Conservation (phyloP, 2,888 invertebrate genomes). For the Hirtodrosophila confusa region DNA sequence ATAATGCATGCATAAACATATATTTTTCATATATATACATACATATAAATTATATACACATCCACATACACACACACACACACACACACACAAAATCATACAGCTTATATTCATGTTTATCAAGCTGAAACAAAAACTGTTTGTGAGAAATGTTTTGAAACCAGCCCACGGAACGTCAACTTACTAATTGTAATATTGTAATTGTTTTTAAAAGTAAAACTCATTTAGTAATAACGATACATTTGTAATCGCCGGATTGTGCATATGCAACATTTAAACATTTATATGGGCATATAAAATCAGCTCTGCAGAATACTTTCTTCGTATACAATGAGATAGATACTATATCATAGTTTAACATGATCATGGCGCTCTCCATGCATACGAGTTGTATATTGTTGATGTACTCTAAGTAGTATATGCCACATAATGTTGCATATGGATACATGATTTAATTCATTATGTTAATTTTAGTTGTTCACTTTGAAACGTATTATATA, state of each 20-base stretch:
- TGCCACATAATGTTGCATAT: slow-evolving; percentile 46
- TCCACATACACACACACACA: slow-evolving; percentile 29
- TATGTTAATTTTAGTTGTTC: slow-evolving; percentile 62
- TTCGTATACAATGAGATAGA: slow-evolving; percentile 13
- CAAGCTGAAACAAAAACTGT: slow-evolving; percentile 14
- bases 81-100: slow-evolving; percentile 30
- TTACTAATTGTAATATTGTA: slow-evolving; percentile 61
- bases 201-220: slow-evolving; percentile 47
- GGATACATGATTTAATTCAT: slow-evolving; percentile 28
- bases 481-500: slow-evolving; percentile 72
- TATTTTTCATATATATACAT: slow-evolving; percentile 65
- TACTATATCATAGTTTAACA: slow-evolving; percentile 47
- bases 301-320: slow-evolving; percentile 11
- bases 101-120: slow-evolving; percentile 7
- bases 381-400: slow-evolving; percentile 32
- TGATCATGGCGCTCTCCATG: slow-evolving; percentile 41
- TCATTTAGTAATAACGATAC: slow-evolving; percentile 53
- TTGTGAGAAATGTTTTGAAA: slow-evolving; percentile 62
- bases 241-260: slow-evolving; percentile 30
- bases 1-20: slow-evolving; percentile 56
- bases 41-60: slow-evolving; percentile 43
- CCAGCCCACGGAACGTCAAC: slow-evolving; percentile 69
- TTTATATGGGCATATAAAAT: slow-evolving; percentile 16
- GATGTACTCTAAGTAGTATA: slow-evolving; percentile 26
- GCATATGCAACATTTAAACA: slow-evolving; percentile 29